Evolutionary conservation across 2,113 vertebrate genomes (phyloP), one percentile per base, ranked within the genome.

Genomic region (Parus major): DNA sequence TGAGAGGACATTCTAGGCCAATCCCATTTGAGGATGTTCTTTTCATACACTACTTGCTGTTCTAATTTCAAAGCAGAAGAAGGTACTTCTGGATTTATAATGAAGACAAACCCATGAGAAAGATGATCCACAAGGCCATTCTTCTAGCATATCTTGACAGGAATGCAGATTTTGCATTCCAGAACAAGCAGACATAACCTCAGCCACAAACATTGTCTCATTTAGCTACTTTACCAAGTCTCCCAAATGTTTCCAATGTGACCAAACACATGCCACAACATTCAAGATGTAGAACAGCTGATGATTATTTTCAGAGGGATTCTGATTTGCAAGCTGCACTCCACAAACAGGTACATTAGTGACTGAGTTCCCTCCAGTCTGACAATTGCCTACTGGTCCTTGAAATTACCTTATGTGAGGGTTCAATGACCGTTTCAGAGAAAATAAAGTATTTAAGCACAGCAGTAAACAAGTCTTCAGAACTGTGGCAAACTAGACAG

Each of bases 311-410:
- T 75, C 68, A 86, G 31, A 66, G 5, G 11, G 1, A 80, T 90
- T 94, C 73, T 90, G 28, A 85, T 65, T 72, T 80, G 35, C 61
- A 61, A 77, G 44, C 17, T 88, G 94, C 85, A 95, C 93, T 97
- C 96, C 90, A 93, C 36, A 50, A 78, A 50, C 21, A 88, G 1
- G 39, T 12, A 11, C 33, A 73, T 72, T 31, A 78, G 28, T 6
- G 24, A 82, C 69, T 18, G 13, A 88, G 80, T 25, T 86, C 53
- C 24, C 41, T 70, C 57, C 49, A 59, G 59, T 69, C 47, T 61
- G 42, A 50, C 28, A 60, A 35, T 36, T 52, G 47, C 14, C 25
- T 83, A n/a, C 0, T 33, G 36, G 50, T 85, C 33, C 44, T 69
- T 63, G 5, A 82, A 75, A 55, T 88, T 78, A 78, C 27, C 28